Evolutionary conservation across 2,113 vertebrate species (phyloP), one percentile per base, ranked within the genome.

Genomic region (Brachyhypopomus gauderio): DNA sequence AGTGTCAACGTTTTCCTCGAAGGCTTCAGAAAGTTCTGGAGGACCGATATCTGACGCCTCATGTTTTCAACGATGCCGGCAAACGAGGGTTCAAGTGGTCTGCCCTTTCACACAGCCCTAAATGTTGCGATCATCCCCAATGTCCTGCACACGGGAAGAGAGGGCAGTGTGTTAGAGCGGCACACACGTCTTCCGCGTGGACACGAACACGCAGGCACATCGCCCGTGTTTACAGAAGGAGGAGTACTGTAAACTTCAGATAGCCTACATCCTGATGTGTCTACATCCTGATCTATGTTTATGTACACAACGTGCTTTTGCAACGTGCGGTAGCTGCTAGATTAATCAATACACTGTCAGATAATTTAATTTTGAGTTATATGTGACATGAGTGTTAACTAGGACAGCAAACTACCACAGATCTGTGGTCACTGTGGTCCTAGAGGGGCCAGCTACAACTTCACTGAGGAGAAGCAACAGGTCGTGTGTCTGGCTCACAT

Each of bases 1-100:
- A 91, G 86, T 0, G 94, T 45, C 60, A 89, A 55, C 5, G 84
- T 45, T 58, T 87, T 93, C 86, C 86, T 91, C 2, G 88, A 86
- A 70, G 79, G 80, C 81, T 36, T 85, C 36, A 23, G 7, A 12
- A 34, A 16, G 17, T 23, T 36, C 16, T 19, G 62, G 16, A 70
- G 48, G 7, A 58, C 30, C 4, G 70, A 48, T 30, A 36, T 36
- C 38, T 30, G 71, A 0, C 6, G 34, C 27, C 58, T 64, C 70
- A 55, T 78, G 30, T 27, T 19, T 19, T 41, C 52, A 45, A 25
- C 56, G 67, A n/a, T 52, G 12, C 14, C 12, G 45, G 45, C 45
- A 12, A 7, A 52, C 45, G 12, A 14, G 45, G 12, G 12, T 52
- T 52, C 12, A 12, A 11, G 45, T 52, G 45, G 45, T 52, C 45